phyloP scores from a whole-genome alignment of 2,113 vertebrate species.

The Glaucomys volans region DNA sequence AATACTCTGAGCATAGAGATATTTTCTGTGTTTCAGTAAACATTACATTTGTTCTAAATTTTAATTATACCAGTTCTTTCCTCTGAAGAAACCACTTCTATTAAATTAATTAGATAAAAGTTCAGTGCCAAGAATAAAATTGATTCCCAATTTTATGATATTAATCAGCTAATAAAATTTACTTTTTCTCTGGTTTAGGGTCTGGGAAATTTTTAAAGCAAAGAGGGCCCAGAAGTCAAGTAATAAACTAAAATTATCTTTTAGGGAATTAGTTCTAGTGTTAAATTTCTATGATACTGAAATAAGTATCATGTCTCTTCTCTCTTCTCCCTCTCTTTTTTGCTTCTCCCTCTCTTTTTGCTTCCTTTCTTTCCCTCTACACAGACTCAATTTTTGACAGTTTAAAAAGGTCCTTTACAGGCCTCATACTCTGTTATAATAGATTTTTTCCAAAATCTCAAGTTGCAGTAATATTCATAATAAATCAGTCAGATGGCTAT shows the following conservation, averaged over 20 bases:
- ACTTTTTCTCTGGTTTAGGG: slow-evolving; percentile 4
- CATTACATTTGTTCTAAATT: slow-evolving; percentile 44
- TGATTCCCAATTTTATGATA: slow-evolving; percentile 51
- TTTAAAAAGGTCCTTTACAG: slow-evolving; percentile 12
- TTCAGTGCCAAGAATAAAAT: slow-evolving; percentile 51
- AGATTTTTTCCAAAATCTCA: slow-evolving; percentile 37
- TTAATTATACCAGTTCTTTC: slow-evolving; percentile 45
- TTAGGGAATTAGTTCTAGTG: neutral
- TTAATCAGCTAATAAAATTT: slow-evolving; percentile 53
- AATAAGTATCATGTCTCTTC: neutral
- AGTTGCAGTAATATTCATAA: slow-evolving; percentile 9
- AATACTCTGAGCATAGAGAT: neutral
- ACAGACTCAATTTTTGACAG: neutral
- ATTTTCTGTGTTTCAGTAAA: slow-evolving; percentile 30
- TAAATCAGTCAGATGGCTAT: neutral
- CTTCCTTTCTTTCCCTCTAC: neutral
- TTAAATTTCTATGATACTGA: slow-evolving; percentile 6
- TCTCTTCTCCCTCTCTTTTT: neutral
- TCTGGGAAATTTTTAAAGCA: slow-evolving; percentile 48
- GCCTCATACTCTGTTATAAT: neutral
- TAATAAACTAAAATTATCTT: slow-evolving; percentile 15
- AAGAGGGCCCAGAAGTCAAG: slow-evolving; percentile 14
- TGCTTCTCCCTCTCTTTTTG: neutral
- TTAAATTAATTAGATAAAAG: slow-evolving; percentile 62
- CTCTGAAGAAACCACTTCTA: slow-evolving; percentile 36